These are phyloP conservation scores for Sebastes wilsoni DNA, from an alignment of 2,797 vertebrate species.

Conservation along the genomic window DNA sequence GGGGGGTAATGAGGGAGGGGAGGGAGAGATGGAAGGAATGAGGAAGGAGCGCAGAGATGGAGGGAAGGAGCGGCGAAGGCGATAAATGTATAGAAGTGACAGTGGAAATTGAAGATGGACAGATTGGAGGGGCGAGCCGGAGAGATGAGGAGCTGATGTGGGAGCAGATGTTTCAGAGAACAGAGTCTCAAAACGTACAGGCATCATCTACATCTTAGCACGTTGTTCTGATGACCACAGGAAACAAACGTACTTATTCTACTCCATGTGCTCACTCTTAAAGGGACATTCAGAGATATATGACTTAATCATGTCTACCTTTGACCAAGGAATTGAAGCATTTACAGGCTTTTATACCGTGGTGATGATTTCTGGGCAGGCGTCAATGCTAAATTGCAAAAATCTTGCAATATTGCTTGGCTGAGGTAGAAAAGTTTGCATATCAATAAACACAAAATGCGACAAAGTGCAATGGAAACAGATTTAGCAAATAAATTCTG, in stretches of 20 bases:
- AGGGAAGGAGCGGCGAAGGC: constrained; percentile 12
- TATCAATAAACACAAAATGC: not conserved
- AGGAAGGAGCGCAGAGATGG: constrained; percentile 32
- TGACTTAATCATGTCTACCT: not conserved
- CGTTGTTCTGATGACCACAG: not conserved
- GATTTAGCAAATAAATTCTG: not conserved
- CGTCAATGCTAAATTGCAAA: not conserved
- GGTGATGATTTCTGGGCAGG: not conserved
- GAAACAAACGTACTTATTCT: not conserved
- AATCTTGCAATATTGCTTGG: not conserved
- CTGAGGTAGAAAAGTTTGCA: not conserved
- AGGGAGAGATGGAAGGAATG: constrained; percentile 38
- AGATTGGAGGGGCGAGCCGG: constrained; percentile 10
- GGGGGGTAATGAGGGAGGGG: constrained; percentile 42
- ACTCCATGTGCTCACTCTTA: no score
- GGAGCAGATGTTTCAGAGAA: constrained; percentile 2
- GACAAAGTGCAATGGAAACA: not conserved
- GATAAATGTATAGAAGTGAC: constrained; percentile 17
- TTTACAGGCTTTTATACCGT: not conserved
- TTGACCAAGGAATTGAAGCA: not conserved
- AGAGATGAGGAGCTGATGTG: constrained; percentile 22
- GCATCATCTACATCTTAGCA: not conserved
- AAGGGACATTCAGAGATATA: not conserved
- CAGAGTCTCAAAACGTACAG: not conserved
- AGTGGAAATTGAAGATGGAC: constrained; percentile 39